Percentiles rank a stretch among this genome's conserved stretches.
phyloP scores from a whole-genome alignment of 2,888 invertebrate genomes.

The Heliconius cydno region DNA sequence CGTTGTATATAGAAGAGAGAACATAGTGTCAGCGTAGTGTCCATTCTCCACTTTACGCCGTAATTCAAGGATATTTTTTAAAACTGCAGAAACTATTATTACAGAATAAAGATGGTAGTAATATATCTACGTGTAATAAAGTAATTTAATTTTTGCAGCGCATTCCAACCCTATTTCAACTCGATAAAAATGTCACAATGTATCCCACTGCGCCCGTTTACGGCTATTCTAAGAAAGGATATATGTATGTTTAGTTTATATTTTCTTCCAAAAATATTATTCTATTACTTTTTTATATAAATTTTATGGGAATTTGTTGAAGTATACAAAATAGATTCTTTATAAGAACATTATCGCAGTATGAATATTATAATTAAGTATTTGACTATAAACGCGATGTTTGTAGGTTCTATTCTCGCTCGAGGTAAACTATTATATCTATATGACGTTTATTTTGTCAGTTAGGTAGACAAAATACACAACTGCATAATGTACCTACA shows the following conservation, averaged over 20 bases:
- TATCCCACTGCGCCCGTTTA: slow-evolving; percentile 20
- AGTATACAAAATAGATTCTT: background rate
- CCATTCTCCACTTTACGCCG: no score
- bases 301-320: background rate
- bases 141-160: background rate
- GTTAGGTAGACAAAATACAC: no score
- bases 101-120: background rate
- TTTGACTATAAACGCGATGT: no score
- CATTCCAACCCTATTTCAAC: slow-evolving; percentile 21
- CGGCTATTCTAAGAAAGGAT: slow-evolving; percentile 15
- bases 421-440: no score
- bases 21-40: no score
- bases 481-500: no score
- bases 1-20: no score
- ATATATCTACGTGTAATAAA: background rate
- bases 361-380: no score
- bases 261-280: slow-evolving; percentile 9
- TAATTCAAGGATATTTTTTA: no score
- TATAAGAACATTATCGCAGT: background rate
- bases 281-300: background rate
- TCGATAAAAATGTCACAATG: slow-evolving; percentile 26
- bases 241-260: background rate
- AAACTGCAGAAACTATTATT: background rate
- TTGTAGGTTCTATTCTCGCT: no score
- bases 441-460: no score